Base-by-base conservation (phyloP, 1,140 invertebrate genomes). In the Saccostrea cuccullata region DNA sequence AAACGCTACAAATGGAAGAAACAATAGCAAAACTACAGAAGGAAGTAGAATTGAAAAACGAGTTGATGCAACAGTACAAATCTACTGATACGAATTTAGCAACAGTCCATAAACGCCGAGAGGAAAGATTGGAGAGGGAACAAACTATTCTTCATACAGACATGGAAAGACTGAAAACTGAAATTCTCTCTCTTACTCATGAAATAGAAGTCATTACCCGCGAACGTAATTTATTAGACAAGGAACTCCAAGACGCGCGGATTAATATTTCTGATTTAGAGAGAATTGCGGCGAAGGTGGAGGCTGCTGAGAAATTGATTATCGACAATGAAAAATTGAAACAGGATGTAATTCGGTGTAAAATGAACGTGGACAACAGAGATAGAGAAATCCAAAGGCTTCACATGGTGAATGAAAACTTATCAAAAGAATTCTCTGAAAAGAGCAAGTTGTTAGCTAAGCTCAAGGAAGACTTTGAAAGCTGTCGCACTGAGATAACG, bases 21-120 rank as follows among this genome's bases (percentile, higher is more conserved):
- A 90, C 84, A 9, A 87, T 92, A 0, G 26, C 84, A 5, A 82
- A 86, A 55, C 55, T 91, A 20, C 84, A 90, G 30, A 90, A 90
- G 36, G 91, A 92, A 86, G n/a, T 92, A 20, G 84, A 85, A 30
- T 89, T 91, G 40, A 92, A 92, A 67, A 90, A 88, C 55, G 87
- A 91, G 6, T 82, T 90, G 15, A 87, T 91, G n/a, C 40, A 88
- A 17, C 89, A 92, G 55, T 92, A 92, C 86, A 89, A 91, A 88
- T 84, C 85, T 4, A 91, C 88, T 12, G 91, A 91, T 67, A 64
- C 88, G 36, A 89, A 88, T 11, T 84, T 92, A 73, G 73, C 89
- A 40, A 85, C 60, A 55, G 89, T 91, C 23, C 88, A 92, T 82
- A 92, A 91, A 87, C 87, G 89, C n/a, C 89, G 89, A 30, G 91